phyloP scores from a whole-genome alignment of 2,888 invertebrate species.

The Oscheius myriophilus region DNA sequence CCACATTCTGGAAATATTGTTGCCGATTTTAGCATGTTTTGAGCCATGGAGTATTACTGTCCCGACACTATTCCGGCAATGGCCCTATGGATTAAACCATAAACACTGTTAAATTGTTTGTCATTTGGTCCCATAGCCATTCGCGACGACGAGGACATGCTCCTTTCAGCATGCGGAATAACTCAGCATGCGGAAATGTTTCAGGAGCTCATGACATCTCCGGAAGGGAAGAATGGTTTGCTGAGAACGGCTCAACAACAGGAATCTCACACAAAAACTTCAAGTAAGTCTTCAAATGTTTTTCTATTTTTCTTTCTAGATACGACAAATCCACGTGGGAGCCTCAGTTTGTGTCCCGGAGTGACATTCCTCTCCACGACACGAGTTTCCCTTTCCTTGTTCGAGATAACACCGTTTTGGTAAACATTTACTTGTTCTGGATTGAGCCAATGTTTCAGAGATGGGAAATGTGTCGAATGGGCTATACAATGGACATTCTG shows the following conservation, averaged over 20 bases:
- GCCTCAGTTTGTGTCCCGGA: constrained; percentile 26
- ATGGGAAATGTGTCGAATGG: constrained; percentile 30
- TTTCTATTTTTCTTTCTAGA: not conserved
- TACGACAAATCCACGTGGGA: constrained; percentile 20
- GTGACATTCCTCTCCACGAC: constrained; percentile 22
- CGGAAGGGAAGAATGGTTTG: constrained; percentile 8
- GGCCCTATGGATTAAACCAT: too few relatives aligned
- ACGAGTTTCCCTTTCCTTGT: constrained; percentile 26
- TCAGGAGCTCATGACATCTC: constrained; percentile 25
- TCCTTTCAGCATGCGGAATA: too few relatives aligned
- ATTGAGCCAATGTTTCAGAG: constrained; percentile 13
- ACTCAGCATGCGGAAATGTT: too few relatives aligned
- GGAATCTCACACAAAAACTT: constrained; percentile 2
- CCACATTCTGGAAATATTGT: too few relatives aligned
- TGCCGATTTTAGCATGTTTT: too few relatives aligned
- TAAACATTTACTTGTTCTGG: not conserved
- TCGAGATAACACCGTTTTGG: constrained; percentile 25
- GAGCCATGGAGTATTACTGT: too few relatives aligned
- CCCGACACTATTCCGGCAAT: too few relatives aligned
- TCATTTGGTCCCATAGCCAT: too few relatives aligned
- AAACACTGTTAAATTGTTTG: too few relatives aligned
- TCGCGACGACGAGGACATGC: too few relatives aligned
- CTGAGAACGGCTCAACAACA: not conserved
- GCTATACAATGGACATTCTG: constrained; percentile 19
- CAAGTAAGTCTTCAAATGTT: not conserved